Evolutionary conservation across 2,797 vertebrate genomes (phyloP), one percentile per base, ranked within the genome.

Genomic region (Fratercula arctica): DNA sequence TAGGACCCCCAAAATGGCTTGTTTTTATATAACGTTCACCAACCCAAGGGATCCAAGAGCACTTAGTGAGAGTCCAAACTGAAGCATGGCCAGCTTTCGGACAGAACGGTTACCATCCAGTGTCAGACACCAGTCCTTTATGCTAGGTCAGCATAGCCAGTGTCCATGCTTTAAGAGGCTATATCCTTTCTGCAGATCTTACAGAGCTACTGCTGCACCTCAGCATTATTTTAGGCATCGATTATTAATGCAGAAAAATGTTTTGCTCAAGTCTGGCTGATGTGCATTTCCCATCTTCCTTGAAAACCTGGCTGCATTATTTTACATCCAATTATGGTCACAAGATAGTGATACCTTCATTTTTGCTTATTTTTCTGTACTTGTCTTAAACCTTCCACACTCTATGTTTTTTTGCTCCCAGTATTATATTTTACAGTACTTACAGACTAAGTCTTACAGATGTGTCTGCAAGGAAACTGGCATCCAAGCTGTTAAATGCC

Each of bases 401-500:
- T 46, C 43, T 20, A 31, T 54, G 33, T 79, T 25, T 83, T 92
- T 95, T 85, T 67, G 18, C 76, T 78, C 6, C n/a, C 88, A 69
- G 15, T 56, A 85, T 94, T 94, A 29, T 73, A 87, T 92, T 95
- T 97, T 90, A 67, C 74, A 95, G 91, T 91, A 85, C 94, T 97
- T 96, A 90, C 94, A 83, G 91, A 86, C 89, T 78, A 86, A 94
- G 89, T 77, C 93, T 69, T 94, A 81, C 90, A 78, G 57, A 11
- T 7, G 5, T 14, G 45, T 93, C 95, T 94, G 89, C 29, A 11
- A 96, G 89, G 95, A 79, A 82, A 86, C 31, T 89, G 92, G 92
- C 85, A 87, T 92, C 88, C 86, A 78, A 79, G 82, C 92, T 75
- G 95, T 97, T 93, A 97, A 97, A 94, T n/a, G 95, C 73, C 37